Evolutionary conservation across 2,113 vertebrate species (phyloP), one percentile per base, ranked within the genome.

Genomic region (Gallinago media): DNA sequence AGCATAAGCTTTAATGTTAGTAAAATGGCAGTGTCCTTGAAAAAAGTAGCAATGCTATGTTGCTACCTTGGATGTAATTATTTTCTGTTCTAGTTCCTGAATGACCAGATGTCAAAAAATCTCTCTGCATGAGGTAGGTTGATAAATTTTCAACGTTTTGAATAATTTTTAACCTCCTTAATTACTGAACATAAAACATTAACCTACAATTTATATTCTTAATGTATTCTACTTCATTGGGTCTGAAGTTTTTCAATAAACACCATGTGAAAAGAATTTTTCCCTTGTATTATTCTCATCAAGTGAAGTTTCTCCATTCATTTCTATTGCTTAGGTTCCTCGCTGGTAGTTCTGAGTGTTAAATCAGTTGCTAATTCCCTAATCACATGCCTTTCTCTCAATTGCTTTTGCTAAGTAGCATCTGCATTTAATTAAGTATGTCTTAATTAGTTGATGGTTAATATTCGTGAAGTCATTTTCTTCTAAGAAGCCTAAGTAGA

Each of bases 351-450:
- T 95, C 38, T 32, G 83, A 91, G 75, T 71, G 74, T 65, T 94
- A 90, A 94, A 92, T 89, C 66, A 92, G 73, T 82, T 89, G 49
- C 59, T 90, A 93, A 97, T 94, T 97, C 91, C 77, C 93, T 94
- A 94, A 94, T 96, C 93, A 89, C 85, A 94, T 61, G 76, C 65
- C 76, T 96, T 85, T 89, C 79, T 84, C 47, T 79, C 95, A 94
- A 95, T 85, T 21, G 6, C 67, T 94, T 91, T 93, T 83, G 67
- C 82, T 93, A 95, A 96, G 80, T 85, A 96, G 77, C 68, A 95
- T 97, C 95, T 97, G 94, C 91, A 94, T 97, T 92, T 97, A 97
- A 97, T 97, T 97, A 97, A 95, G 76, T 91, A 88, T 11, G 8
- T 85, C 93, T 94, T 94, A 97, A 97, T 97, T 97, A 97, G 89